Evolutionary conservation across 2,888 invertebrate genomes (phyloP).

Genomic region (Dromius quadrimaculatus): DNA sequence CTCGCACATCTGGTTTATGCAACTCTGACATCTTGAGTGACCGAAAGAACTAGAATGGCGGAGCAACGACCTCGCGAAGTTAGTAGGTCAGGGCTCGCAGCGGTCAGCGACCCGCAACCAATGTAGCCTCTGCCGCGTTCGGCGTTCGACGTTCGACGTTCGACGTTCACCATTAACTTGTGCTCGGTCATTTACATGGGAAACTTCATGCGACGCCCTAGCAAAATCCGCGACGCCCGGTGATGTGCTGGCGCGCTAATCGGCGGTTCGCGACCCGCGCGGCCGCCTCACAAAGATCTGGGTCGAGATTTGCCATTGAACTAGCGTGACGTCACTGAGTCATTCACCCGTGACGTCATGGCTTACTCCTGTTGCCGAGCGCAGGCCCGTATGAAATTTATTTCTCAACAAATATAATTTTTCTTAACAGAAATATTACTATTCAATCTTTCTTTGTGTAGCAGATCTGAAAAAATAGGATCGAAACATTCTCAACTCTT

Average conservation of each 20-base stretch:
- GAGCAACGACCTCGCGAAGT: conserved; percentile 67
- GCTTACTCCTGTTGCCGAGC: conserved; percentile 62
- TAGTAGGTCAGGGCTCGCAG: conserved; percentile 67
- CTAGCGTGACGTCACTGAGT: conserved; percentile 66
- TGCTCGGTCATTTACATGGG: conserved; percentile 51
- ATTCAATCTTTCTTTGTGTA: no score
- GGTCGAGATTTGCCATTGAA: conserved; percentile 69
- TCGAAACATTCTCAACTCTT: no score
- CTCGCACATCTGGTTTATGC: conserved; percentile 51
- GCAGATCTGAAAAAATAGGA: no score
- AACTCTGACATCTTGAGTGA: conserved; percentile 54
- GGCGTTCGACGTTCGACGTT: conserved; percentile 32
- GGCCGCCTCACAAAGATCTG: conserved; percentile 60
- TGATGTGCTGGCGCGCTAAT: not conserved
- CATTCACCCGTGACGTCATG: conserved; percentile 68
- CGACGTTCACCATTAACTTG: no score
- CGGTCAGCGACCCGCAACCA: conserved; percentile 63
- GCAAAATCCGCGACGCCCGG: conserved; percentile 13
- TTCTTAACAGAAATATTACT: no score
- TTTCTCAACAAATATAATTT: no score
- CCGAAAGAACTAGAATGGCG: conserved; percentile 66
- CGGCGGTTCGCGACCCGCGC: conserved; percentile 45
- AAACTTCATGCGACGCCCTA: conserved; percentile 26
- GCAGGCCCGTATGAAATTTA: no score
- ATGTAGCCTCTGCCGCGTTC: conserved; percentile 43